These are phyloP conservation scores for Xiphias gladius DNA, from an alignment of 2,113 vertebrate genomes.

Conservation along the genomic window DNA sequence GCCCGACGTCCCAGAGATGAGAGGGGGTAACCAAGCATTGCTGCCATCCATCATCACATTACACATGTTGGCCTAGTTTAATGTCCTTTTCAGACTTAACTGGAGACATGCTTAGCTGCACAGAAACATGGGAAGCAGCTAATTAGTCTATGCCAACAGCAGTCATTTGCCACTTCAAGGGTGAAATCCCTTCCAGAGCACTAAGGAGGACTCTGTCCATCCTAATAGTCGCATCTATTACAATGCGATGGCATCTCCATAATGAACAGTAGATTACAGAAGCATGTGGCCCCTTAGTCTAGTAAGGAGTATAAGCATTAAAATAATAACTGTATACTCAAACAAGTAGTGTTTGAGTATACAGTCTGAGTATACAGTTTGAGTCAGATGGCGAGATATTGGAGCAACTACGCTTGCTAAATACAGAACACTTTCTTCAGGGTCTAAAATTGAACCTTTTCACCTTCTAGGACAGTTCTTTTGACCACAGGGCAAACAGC, in stretches of 20 bases:
- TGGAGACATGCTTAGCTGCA: constrained; percentile 69
- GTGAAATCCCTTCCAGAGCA: constrained; percentile 58
- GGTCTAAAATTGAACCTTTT: constrained; percentile 13
- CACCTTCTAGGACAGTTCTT: constrained; percentile 40
- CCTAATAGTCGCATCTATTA: constrained; percentile 55
- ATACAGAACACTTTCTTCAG: constrained; percentile 5
- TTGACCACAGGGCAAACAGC: constrained; percentile 57
- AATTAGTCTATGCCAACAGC: constrained; percentile 76
- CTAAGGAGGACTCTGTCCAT: constrained; percentile 69
- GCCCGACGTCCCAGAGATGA: constrained; percentile 50
- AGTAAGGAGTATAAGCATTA: constrained; percentile 18
- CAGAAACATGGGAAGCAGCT: constrained; percentile 70
- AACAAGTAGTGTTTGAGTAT: no score
- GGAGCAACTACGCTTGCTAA: constrained; percentile 1
- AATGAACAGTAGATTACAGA: constrained; percentile 26
- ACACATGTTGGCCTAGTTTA: constrained; percentile 74
- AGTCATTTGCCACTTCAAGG: constrained; percentile 71
- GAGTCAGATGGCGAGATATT: neutral
- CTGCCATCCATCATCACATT: constrained; percentile 80
- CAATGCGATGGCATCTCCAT: constrained; percentile 15
- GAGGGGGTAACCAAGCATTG: constrained; percentile 70
- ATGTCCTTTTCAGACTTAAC: constrained; percentile 77
- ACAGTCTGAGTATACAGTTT: no score
- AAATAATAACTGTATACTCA: constrained; percentile 14
- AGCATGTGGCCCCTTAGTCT: neutral